These are phyloP conservation scores for Coremacera marginata DNA, from an alignment of 2,888 invertebrate species.

Conservation along the genomic window DNA sequence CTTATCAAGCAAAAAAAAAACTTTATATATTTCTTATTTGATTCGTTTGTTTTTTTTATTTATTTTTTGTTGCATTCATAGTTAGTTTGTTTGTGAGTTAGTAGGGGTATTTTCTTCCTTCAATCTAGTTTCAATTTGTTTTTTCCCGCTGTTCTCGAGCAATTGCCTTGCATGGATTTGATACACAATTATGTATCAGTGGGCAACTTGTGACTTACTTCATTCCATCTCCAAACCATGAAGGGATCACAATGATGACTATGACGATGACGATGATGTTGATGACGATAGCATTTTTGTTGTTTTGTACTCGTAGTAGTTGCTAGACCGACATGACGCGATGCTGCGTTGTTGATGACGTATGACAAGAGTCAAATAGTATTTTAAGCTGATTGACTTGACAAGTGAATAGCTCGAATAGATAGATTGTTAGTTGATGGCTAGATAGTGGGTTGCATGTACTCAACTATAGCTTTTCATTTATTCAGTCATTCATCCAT, in stretches of 20 bases:
- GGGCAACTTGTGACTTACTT: no score
- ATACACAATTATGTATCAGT: no score
- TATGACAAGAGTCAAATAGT: slow-evolving; percentile 38
- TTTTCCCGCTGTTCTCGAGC: no score
- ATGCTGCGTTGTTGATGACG: not conserved
- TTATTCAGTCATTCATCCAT: slow-evolving; percentile 8
- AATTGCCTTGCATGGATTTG: no score
- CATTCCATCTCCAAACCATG: no score
- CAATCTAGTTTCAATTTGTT: no score
- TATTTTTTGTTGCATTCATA: no score
- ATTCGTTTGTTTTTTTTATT: no score
- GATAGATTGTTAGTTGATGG: not conserved
- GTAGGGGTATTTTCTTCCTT: no score
- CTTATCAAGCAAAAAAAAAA: not conserved
- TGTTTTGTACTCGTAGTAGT: not conserved
- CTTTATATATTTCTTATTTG: no score
- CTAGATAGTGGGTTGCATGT: not conserved
- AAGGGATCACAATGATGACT: not conserved
- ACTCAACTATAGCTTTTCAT: slow-evolving; percentile 9
- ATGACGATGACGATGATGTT: not conserved
- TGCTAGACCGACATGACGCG: not conserved
- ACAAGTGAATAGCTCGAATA: slow-evolving; percentile 26
- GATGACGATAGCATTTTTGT: not conserved
- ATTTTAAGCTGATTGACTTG: slow-evolving; percentile 36
- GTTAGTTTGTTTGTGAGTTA: no score